These are phyloP conservation scores for Zele albiditarsus DNA, from an alignment of 2,888 invertebrate genomes.

Conservation along the genomic window DNA sequence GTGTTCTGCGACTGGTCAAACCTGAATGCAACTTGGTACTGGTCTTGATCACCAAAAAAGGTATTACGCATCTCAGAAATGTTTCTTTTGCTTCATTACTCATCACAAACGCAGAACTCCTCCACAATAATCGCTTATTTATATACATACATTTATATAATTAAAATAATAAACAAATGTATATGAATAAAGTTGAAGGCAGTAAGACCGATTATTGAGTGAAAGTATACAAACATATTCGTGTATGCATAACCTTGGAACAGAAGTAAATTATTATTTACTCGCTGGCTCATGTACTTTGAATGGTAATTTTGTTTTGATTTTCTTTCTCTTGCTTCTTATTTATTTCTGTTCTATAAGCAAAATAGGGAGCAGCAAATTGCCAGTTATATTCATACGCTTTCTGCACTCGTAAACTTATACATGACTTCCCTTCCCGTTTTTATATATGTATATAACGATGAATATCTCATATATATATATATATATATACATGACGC, in stretches of 20 bases:
- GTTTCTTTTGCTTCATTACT: slow-evolving; percentile 33
- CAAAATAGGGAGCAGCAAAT: slow-evolving; percentile 42
- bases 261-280: slow-evolving; percentile 3
- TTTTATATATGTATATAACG: background rate
- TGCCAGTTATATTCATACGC: slow-evolving; percentile 62
- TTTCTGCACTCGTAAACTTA: slow-evolving; percentile 60
- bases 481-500: background rate
- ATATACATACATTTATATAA: background rate
- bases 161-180: slow-evolving; percentile 7
- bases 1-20: slow-evolving; percentile 16
- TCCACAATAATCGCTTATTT: background rate
- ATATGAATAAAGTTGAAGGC: background rate
- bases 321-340: slow-evolving; percentile 7
- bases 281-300: slow-evolving; percentile 6
- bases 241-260: slow-evolving; percentile 19
- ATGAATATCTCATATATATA: slow-evolving; percentile 11
- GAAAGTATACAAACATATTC: slow-evolving; percentile 4
- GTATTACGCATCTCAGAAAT: slow-evolving; percentile 58
- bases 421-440: slow-evolving; percentile 57
- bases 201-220: background rate
- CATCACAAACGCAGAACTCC: slow-evolving; percentile 12
- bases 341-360: slow-evolving; percentile 22
- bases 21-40: slow-evolving; percentile 38
- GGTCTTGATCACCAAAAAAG: slow-evolving; percentile 61
- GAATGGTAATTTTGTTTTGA: slow-evolving; percentile 8